phyloP scores from a whole-genome alignment of 2,797 vertebrate species.

The Staurois parvus region DNA sequence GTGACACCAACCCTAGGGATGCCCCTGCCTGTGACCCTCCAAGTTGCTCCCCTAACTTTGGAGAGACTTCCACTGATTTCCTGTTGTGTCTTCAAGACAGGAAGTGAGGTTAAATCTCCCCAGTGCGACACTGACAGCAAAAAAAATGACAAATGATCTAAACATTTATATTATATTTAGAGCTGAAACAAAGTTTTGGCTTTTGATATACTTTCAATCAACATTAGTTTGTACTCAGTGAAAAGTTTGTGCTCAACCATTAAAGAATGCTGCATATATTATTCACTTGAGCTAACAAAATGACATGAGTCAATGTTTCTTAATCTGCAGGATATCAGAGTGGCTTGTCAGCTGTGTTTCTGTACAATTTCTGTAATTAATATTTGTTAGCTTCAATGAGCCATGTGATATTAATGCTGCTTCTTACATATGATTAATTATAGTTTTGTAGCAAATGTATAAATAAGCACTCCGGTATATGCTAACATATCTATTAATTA shows the following conservation, averaged over 20 bases:
- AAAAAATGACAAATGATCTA: too few relatives aligned
- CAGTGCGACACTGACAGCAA: too few relatives aligned
- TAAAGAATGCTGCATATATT: background rate
- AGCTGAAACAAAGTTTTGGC: too few relatives aligned
- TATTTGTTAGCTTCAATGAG: slow-evolving; percentile 31
- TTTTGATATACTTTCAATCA: too few relatives aligned
- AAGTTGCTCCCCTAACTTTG: too few relatives aligned
- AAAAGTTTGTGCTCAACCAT: background rate
- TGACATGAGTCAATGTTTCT: slow-evolving; percentile 2
- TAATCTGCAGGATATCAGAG: slow-evolving; percentile 13
- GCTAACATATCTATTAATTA: slow-evolving; percentile 4
- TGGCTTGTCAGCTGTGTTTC: background rate
- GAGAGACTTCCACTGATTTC: too few relatives aligned
- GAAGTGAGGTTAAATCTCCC: too few relatives aligned
- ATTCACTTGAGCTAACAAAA: slow-evolving; percentile 16
- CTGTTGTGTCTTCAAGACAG: too few relatives aligned
- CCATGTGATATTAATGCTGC: slow-evolving; percentile 18
- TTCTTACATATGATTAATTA: slow-evolving; percentile 24
- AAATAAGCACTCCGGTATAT: background rate
- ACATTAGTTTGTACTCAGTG: too few relatives aligned
- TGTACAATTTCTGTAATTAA: slow-evolving; percentile 23
- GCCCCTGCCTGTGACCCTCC: too few relatives aligned
- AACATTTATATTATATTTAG: too few relatives aligned
- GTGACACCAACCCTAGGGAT: too few relatives aligned
- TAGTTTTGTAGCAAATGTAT: slow-evolving; percentile 15